Base-by-base conservation (phyloP, 2,113 vertebrate genomes). In the Eretmochelys imbricata region DNA sequence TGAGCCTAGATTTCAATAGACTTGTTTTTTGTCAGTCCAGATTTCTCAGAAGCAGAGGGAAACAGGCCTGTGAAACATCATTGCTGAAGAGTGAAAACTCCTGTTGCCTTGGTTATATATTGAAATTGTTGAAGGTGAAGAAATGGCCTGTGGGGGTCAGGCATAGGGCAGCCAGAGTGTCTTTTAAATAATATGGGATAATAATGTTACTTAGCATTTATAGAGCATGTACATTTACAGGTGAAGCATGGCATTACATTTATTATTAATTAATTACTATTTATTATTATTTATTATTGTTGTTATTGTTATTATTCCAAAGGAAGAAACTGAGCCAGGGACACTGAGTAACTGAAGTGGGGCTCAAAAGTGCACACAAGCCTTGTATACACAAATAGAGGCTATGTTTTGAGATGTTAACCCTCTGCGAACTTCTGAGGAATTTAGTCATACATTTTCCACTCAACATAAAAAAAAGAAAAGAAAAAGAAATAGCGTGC, bases 71-170 rank as follows among this genome's bases (percentile, higher is more conserved):
- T 72, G 92, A 96, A 86, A 87, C 57, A 65, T 75, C n/a, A 81
- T 80, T 89, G 10, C 27, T 86, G 79, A 59, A 78, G 65, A 93
- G 29, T 29, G 90, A 50, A 94, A 94, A 25, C 65, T 88, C 49
- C 80, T 85, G 92, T 93, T 97, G 82, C 93, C 93, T 94, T 91
- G 80, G 96, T 93, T 96, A 97, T 98, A 87, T 35, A 86, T 62
- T 55, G 49, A 92, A 96, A 96, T 42, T 84, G 22, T 57, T 96
- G 93, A 94, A 92, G 89, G 69, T 93, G 88, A 92, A 95, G 97
- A 94, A 88, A 92, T 62, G 35, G 90, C 54, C 95, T 82, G 86
- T 90, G 72, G 81, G 51, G 89, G 87, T 90, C 90, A 92, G 76
- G 80, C 38, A 91, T 59, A 91, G 29, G 24, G 42, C 55, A 93